A percentile compares a stretch with the other conserved stretches of the same genome.
Conservation (phyloP, 2,888 invertebrate species). For the Anodontia alba region DNA sequence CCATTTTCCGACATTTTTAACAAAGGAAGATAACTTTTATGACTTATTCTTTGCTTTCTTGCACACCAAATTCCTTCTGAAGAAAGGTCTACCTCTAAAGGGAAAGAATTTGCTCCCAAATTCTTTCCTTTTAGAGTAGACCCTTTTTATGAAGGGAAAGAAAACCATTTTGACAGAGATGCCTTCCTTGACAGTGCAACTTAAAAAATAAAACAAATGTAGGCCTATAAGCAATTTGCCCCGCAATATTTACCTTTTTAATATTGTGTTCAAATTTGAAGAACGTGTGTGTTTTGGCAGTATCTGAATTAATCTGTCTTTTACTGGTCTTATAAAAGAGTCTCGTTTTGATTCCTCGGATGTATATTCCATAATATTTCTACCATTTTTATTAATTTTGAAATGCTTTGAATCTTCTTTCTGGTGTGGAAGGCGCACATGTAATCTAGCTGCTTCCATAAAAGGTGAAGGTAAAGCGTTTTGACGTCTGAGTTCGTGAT, state of each 20-base stretch:
- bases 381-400: not conserved
- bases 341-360: not conserved
- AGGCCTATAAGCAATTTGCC: too few species aligned
- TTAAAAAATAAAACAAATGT: too few species aligned
- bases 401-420: not conserved
- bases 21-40: too few species aligned
- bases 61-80: too few species aligned
- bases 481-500: not conserved
- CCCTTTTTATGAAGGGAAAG: too few species aligned
- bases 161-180: too few species aligned
- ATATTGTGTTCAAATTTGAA: not conserved
- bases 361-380: not conserved
- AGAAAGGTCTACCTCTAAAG: too few species aligned
- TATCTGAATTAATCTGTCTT: not conserved
- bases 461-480: constrained; percentile 22
- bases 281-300: not conserved
- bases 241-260: constrained; percentile 11
- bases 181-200: too few species aligned
- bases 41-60: too few species aligned
- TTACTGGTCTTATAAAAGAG: not conserved
- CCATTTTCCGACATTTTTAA: too few species aligned
- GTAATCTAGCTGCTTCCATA: not conserved
- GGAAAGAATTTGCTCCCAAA: too few species aligned
- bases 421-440: not conserved
- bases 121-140: too few species aligned